Conservation (phyloP, 2,113 vertebrate species). For the Sinocyclocheilus anshuiensis region DNA sequence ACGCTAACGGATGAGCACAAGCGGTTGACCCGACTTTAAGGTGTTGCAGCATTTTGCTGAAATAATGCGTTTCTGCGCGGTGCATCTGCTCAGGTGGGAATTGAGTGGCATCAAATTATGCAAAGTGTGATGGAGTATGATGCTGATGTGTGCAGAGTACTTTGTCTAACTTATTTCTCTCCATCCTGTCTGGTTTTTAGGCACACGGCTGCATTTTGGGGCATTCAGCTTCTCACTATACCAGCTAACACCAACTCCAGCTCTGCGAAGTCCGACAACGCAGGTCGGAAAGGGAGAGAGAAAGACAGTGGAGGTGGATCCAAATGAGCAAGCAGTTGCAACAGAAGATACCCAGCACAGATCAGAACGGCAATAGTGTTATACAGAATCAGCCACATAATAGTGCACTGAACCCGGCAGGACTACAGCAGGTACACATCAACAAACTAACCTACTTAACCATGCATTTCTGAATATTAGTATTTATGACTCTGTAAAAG, state of each 20-base stretch:
- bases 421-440: slow-evolving; percentile 77
- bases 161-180: slow-evolving; percentile 29
- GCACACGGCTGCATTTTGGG: slow-evolving; percentile 7
- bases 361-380: slow-evolving; percentile 84
- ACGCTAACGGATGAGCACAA: slow-evolving; percentile 46
- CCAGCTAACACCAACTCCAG: slow-evolving; percentile 1
- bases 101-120: slow-evolving; percentile 2
- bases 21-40: not conserved
- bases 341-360: slow-evolving; percentile 73
- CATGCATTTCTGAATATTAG: not conserved
- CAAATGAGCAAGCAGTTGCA: slow-evolving; percentile 92
- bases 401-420: slow-evolving; percentile 56
- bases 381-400: slow-evolving; percentile 81
- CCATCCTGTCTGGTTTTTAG: not conserved
- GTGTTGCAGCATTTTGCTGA: slow-evolving; percentile 31
- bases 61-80: not conserved
- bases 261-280: slow-evolving; percentile 32
- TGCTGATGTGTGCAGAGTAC: slow-evolving; percentile 19
- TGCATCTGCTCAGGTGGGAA: slow-evolving; percentile 2
- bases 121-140: not conserved
- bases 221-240: not conserved
- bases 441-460: not conserved
- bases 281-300: slow-evolving; percentile 56
- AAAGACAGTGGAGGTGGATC: slow-evolving; percentile 65
- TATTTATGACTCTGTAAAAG: not conserved